A percentile compares a stretch with the other conserved stretches of the same genome.
phyloP scores from a whole-genome alignment of 1,140 invertebrate genomes.

The Scaptomyza hsui region DNA sequence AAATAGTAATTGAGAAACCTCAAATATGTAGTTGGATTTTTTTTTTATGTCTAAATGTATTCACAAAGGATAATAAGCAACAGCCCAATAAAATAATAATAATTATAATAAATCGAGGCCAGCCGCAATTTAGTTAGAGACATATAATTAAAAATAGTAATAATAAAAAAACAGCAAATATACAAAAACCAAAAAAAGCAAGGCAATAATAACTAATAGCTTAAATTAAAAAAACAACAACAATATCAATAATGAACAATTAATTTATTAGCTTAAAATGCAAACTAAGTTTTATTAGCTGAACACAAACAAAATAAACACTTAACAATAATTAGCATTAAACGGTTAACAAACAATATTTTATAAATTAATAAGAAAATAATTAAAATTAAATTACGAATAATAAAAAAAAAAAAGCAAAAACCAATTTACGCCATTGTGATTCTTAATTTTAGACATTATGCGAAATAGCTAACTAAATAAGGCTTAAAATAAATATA shows the following conservation, averaged over 20 bases:
- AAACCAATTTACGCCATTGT: constrained; percentile 75
- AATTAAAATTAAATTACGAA: constrained; percentile 3
- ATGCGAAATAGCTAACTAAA: constrained; percentile 38
- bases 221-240: not conserved
- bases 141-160: constrained; percentile 24
- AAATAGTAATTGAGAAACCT: not conserved
- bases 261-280: constrained; percentile 31
- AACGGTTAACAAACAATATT: constrained; percentile 53
- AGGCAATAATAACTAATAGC: constrained; percentile 50
- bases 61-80: constrained; percentile 39
- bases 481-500: constrained; percentile 24
- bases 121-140: constrained; percentile 47
- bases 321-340: constrained; percentile 78
- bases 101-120: constrained; percentile 16
- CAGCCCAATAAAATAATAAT: constrained; percentile 17
- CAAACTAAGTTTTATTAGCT: constrained; percentile 14
- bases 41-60: constrained; percentile 24
- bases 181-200: constrained; percentile 33
- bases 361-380: not conserved
- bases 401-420: constrained; percentile 14
- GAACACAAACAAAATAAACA: constrained; percentile 49
- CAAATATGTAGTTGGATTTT: constrained; percentile 26
- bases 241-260: constrained; percentile 24
- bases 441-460: constrained; percentile 83
- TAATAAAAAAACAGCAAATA: constrained; percentile 9